These are phyloP conservation scores for Leucosticte australis DNA, from an alignment of 2,113 vertebrate genomes.

Conservation along the genomic window DNA sequence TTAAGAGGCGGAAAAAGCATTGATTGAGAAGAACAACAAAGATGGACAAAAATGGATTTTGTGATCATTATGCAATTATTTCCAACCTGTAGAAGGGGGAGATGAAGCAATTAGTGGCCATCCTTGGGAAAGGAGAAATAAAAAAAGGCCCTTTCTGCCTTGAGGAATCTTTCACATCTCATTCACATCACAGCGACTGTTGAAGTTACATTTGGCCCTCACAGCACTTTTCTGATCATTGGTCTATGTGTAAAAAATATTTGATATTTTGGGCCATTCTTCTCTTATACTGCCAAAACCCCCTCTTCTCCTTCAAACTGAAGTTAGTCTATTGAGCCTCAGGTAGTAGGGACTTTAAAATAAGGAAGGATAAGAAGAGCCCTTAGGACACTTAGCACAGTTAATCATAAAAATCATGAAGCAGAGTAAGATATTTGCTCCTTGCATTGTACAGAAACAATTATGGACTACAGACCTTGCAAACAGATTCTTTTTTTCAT, in stretches of 20 bases:
- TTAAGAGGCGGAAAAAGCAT: neutral
- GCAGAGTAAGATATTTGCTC: neutral
- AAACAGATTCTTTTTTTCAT: neutral
- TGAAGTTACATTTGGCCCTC: constrained; percentile 1
- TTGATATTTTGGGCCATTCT: neutral
- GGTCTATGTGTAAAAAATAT: neutral
- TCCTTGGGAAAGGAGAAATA: neutral
- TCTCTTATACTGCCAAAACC: neutral
- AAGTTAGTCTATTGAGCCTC: neutral
- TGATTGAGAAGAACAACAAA: neutral
- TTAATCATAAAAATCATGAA: neutral
- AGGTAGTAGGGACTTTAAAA: neutral
- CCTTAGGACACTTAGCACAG: neutral
- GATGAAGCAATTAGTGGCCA: constrained; percentile 4
- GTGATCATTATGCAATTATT: neutral
- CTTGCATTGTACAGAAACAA: neutral
- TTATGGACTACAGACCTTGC: neutral
- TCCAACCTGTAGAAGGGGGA: neutral
- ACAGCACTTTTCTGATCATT: neutral
- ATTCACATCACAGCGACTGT: neutral
- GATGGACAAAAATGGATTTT: neutral
- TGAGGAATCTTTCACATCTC: constrained; percentile 11
- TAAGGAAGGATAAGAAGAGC: neutral
- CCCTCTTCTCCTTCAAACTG: neutral
- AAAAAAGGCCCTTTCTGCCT: neutral